Evolutionary conservation across 2,797 vertebrate species (phyloP), one percentile per base, ranked within the genome.

Genomic region (Pithecia hirsuta): DNA sequence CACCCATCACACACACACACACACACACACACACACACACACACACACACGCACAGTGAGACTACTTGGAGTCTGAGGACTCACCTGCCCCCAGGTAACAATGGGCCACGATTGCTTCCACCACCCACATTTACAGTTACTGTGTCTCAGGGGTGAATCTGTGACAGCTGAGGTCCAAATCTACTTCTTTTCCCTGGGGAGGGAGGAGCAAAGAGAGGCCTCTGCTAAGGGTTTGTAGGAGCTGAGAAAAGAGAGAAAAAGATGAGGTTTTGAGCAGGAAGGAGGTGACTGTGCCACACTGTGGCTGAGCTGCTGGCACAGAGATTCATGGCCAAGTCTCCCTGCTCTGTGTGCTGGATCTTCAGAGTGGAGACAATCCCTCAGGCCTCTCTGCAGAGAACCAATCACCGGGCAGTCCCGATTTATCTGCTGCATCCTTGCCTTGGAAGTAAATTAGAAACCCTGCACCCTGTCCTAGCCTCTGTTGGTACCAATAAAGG

Each of bases 211-310:
- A 70, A 28, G 83, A 36, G 33, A 85, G 4, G 30, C 17, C 22
- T 36, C 41, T 48, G 12, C 22, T 50, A n/a, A 79, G 2, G 13
- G 15, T 39, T 50, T 75, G 8, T 17, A 15, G 12, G 4, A 20
- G 19, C 10, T 36, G 6, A n/a, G 50, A 10, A 6, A 50, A 50
- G 24, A 39, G 48, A 76, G 2, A 76, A 30, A 39, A 48, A 8
- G 12, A 5, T 55, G 87, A 72, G 79, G n/a, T 61, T 89, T 91
- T 83, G 88, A 48, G 4, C 82, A 94, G 91, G 17, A 80, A 93
- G 59, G 15, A 48, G 30, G 46, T 1, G 39, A 10, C 30, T 0
- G 20, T 5, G 39, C 19, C 19, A 3, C 3, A 28, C n/a, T 36
- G 17, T 36, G n/a, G 17, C 33, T 70, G n/a, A n/a, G n/a, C n/a